Evolutionary conservation across 2,113 vertebrate genomes (phyloP).

Genomic region (Channa argus): DNA sequence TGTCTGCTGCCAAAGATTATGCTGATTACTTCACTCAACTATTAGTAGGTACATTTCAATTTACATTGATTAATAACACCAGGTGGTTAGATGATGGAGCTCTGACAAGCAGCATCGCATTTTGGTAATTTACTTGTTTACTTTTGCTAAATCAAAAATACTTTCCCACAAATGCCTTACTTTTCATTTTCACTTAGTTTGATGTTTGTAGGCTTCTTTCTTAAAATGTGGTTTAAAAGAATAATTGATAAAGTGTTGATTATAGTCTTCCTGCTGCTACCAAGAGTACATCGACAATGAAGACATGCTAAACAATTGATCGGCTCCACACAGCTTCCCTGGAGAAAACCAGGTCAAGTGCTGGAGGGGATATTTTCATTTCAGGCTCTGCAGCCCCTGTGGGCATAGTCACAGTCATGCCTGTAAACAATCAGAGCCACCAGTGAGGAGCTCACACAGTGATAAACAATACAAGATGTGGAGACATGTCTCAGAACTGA

Average conservation of each 20-base stretch:
- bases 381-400: background rate
- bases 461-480: background rate
- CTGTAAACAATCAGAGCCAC: constrained; percentile 20
- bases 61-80: background rate
- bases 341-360: constrained; percentile 13
- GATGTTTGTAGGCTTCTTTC: background rate
- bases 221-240: background rate
- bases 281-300: constrained; percentile 8
- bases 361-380: constrained; percentile 33
- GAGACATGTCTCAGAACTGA: background rate
- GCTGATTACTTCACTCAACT: too few species aligned
- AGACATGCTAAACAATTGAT: constrained; percentile 39
- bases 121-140: background rate
- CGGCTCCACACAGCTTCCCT: constrained; percentile 3
- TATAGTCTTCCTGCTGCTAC: background rate
- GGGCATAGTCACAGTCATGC: background rate
- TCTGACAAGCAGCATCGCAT: background rate
- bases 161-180: background rate
- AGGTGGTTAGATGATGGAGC: background rate
- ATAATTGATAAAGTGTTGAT: background rate
- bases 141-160: background rate
- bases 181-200: background rate
- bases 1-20: too few species aligned
- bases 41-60: too few species aligned
- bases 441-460: background rate